A percentile compares a stretch with the other conserved stretches of the same genome.
phyloP scores from a whole-genome alignment of 2,888 invertebrate species.

The Drosophila pseudotalamancana region DNA sequence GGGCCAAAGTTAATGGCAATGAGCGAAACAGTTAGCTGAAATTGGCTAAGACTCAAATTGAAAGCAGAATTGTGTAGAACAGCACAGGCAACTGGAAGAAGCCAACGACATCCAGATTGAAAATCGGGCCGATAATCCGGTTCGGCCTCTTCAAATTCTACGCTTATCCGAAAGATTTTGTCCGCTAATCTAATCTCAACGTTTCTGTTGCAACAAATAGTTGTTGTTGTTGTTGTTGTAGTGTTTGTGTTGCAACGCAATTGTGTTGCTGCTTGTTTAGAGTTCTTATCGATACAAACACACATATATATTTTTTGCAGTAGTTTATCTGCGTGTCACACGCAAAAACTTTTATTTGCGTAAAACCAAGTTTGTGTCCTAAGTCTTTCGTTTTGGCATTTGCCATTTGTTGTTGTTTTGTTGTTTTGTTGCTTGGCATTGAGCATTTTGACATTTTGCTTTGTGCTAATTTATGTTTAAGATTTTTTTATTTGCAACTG shows the following conservation, averaged over 20 bases:
- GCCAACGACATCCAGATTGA: conserved; percentile 9
- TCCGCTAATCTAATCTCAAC: conserved; percentile 53
- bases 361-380: conserved; percentile 74
- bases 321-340: conserved; percentile 59
- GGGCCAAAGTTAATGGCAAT: conserved; percentile 44
- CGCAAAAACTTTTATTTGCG: conserved; percentile 54
- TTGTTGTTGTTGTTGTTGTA: conserved; percentile 23
- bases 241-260: conserved; percentile 37
- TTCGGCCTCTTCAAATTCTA: conserved; percentile 37
- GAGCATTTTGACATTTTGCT: conserved; percentile 50
- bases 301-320: conserved; percentile 28
- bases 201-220: conserved; percentile 60
- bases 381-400: conserved; percentile 77
- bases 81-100: conserved; percentile 6
- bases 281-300: conserved; percentile 50
- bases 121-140: conserved; percentile 39
- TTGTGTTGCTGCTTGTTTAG: conserved; percentile 32
- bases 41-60: conserved; percentile 28
- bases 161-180: conserved; percentile 27
- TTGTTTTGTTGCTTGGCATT: conserved; percentile 43
- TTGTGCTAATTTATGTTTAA: conserved; percentile 57
- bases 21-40: conserved; percentile 47
- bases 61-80: conserved; percentile 30
- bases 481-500: conserved; percentile 19
- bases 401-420: conserved; percentile 52